Evolutionary conservation across 2,113 vertebrate species (phyloP), one percentile per base, ranked within the genome.

Genomic region (Pleuronectes platessa): DNA sequence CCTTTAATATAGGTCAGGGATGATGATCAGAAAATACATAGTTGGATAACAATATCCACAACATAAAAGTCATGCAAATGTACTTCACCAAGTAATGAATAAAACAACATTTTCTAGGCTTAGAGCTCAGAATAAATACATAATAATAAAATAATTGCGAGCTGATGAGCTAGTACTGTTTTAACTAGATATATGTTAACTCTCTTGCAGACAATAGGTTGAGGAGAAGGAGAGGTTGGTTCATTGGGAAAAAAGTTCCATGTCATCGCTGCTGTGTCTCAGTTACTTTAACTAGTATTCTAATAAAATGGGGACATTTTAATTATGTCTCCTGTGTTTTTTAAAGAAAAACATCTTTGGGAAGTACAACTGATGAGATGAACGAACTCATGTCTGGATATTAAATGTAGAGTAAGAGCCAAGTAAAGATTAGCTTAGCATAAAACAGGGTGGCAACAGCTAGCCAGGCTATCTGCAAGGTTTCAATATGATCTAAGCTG

Each of bases 51-150:
- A 59, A 40, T 76, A 53, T 26, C 31, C 55, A 60, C 42, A 66
- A 60, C 40, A 75, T 47, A 60, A 65, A 59, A 64, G 54, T 47
- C 8, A 68, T 68, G 73, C 11, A 67, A 64, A 53, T 40, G 20
- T 42, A 59, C 26, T 58, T 73, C 5, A 7, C 8, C 15, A 58
- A 5, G 27, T 51, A 40, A 51, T 49, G n/a, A 60, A 37, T 9
- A 3, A 21, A 13, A 42, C 42, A 21, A 17, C 3, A 53, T 56
- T 54, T 54, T 54, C 35, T 65, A 74, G n/a, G 54, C 14, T 45
- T 27, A 7, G 17, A 4, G 21, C 23, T 47, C 13, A 47, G 18
- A 31, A 65, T 56, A 56, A 31, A 45, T 18, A 47, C 13, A 58
- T 56, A 37, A 53, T 73, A 56, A 21, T 23, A 4, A 54, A 13